These are phyloP conservation scores for Pristionchus exspectatus DNA, from an alignment of 2,888 invertebrate genomes.

Conservation along the genomic window DNA sequence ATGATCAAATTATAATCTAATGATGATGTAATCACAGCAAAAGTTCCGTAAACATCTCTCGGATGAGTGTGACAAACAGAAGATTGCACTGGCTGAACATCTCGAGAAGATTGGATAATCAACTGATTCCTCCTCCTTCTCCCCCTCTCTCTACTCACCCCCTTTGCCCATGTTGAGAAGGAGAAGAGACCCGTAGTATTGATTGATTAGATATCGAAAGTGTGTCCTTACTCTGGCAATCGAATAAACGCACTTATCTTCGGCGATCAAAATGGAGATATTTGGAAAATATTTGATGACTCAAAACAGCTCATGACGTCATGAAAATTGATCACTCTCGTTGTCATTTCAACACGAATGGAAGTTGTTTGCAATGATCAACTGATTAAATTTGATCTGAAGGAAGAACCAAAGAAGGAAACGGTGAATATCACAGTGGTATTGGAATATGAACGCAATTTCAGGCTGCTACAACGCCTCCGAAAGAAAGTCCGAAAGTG, in stretches of 20 bases:
- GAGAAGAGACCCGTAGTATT: slow-evolving; percentile 9
- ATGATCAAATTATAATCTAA: neutral
- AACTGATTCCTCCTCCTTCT: neutral
- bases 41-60: slow-evolving; percentile 41
- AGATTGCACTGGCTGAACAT: slow-evolving; percentile 28
- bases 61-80: slow-evolving; percentile 38
- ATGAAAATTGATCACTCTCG: too few species aligned
- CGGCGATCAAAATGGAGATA: neutral
- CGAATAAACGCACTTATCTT: slow-evolving; percentile 49
- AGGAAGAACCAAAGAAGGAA: slow-evolving; percentile 34
- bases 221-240: slow-evolving; percentile 44
- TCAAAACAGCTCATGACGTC: too few species aligned
- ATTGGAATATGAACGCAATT: neutral
- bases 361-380: neutral
- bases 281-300: too few species aligned
- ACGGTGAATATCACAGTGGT: neutral
- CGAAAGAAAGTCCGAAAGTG: slow-evolving; percentile 8
- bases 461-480: neutral
- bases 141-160: neutral
- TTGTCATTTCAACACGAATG: too few species aligned
- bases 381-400: slow-evolving; percentile 43
- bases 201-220: slow-evolving; percentile 40
- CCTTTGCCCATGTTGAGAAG: neutral
- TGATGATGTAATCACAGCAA: slow-evolving; percentile 33
- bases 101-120: slow-evolving; percentile 23